phyloP scores from a whole-genome alignment of 2,113 vertebrate genomes.

The Leptocoma aspasia region DNA sequence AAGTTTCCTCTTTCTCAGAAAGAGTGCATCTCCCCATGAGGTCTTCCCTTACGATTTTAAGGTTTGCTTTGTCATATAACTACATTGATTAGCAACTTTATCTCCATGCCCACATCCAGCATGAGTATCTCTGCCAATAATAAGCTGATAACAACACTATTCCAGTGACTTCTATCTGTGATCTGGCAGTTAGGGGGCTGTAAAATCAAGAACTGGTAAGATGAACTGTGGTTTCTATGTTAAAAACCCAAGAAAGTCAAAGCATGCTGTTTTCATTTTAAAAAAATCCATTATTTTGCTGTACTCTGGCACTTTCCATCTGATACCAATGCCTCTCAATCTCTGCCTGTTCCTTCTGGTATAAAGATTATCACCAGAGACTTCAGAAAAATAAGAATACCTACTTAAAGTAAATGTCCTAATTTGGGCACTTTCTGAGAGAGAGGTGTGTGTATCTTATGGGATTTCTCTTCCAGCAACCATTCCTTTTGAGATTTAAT shows the following conservation, averaged over 20 bases:
- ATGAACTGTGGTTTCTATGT: neutral
- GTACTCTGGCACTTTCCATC: neutral
- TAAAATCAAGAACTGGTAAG: neutral
- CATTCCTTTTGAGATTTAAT: neutral
- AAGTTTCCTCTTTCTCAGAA: neutral
- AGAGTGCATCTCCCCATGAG: accelerated
- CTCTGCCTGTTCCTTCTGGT: neutral
- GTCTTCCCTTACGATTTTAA: neutral
- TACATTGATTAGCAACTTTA: neutral
- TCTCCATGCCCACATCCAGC: neutral
- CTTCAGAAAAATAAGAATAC: neutral
- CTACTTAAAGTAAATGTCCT: neutral
- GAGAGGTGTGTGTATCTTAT: neutral
- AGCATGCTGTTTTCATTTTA: accelerated
- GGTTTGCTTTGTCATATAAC: neutral
- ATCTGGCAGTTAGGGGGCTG: neutral
- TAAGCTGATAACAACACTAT: neutral
- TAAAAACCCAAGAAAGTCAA: neutral
- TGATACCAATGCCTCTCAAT: neutral
- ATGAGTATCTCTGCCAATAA: neutral
- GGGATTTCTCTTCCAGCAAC: neutral
- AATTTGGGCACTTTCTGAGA: neutral
- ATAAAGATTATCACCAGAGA: neutral
- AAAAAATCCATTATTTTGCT: neutral
- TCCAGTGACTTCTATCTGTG: neutral